Evolutionary conservation across 1,140 invertebrate genomes (phyloP).

Genomic region (Apis laboriosa): DNA sequence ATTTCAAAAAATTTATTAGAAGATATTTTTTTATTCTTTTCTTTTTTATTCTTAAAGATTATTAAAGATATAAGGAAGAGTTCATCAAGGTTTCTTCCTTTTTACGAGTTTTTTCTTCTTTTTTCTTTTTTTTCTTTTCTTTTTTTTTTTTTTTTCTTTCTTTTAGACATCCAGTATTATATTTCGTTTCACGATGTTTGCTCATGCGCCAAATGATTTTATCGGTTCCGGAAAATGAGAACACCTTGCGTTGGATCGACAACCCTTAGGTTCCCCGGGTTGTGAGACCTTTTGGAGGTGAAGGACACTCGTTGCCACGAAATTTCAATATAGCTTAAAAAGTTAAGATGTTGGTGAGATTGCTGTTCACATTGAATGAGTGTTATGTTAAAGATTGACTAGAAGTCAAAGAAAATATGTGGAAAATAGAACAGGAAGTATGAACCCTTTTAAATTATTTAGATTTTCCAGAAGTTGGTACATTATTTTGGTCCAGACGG

Average conservation of each 20-base stretch:
- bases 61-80: not conserved
- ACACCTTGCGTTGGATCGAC: constrained; percentile 58
- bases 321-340: constrained; percentile 28
- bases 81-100: not conserved
- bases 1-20: not conserved
- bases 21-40: not conserved
- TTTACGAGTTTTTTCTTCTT: not conserved
- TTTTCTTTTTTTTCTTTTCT: not conserved
- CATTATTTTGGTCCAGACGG: not conserved
- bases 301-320: constrained; percentile 43
- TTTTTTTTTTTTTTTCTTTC: not conserved
- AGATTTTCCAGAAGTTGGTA: not conserved
- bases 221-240: constrained; percentile 56
- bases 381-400: not conserved
- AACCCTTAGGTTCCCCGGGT: constrained; percentile 53
- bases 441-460: no score
- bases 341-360: not conserved
- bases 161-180: not conserved
- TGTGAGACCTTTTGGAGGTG: constrained; percentile 50
- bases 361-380: not conserved
- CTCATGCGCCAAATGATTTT: constrained; percentile 33
- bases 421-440: no score
- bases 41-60: no score
- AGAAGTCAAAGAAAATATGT: not conserved
- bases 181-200: not conserved